Evolutionary conservation across 2,888 invertebrate species (phyloP).

Genomic region (Diloba caeruleocephala): DNA sequence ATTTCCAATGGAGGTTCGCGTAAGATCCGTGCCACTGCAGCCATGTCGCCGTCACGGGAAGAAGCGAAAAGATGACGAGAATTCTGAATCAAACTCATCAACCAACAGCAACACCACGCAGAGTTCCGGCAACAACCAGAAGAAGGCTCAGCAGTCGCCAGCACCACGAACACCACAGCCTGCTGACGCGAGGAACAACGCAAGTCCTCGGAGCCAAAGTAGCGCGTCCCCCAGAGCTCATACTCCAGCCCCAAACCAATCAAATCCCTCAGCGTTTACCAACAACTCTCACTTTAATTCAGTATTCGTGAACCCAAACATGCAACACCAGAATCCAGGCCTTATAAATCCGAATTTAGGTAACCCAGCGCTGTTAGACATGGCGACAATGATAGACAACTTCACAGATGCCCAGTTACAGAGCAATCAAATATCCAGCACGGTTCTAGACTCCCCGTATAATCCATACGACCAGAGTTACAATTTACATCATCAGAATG

Average conservation of each 20-base stretch:
- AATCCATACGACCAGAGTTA: slow-evolving; percentile 90
- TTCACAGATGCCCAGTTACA: slow-evolving; percentile 94
- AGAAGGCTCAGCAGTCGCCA: slow-evolving; percentile 75
- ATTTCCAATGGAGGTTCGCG: slow-evolving; percentile 96
- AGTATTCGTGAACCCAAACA: slow-evolving; percentile 83
- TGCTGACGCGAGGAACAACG: slow-evolving; percentile 76
- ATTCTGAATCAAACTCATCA: slow-evolving; percentile 69
- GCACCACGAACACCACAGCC: slow-evolving; percentile 81
- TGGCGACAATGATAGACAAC: slow-evolving; percentile 93
- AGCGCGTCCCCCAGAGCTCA: slow-evolving; percentile 88
- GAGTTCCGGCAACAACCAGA: slow-evolving; percentile 79
- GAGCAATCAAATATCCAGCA: slow-evolving; percentile 95
- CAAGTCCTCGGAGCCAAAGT: slow-evolving; percentile 85
- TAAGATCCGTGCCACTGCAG: slow-evolving; percentile 94
- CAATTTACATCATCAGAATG: slow-evolving; percentile 91
- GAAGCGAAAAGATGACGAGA: slow-evolving; percentile 93
- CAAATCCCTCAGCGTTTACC: slow-evolving; percentile 74
- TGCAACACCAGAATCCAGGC: slow-evolving; percentile 78
- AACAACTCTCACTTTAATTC: slow-evolving; percentile 82
- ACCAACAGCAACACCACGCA: slow-evolving; percentile 69
- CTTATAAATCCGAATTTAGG: slow-evolving; percentile 85
- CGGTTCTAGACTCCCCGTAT: slow-evolving; percentile 92
- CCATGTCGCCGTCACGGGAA: slow-evolving; percentile 94
- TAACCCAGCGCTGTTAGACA: slow-evolving; percentile 91
- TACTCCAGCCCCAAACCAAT: slow-evolving; percentile 80